phyloP scores from a whole-genome alignment of 2,113 vertebrate species.

The Cichladusa arquata region DNA sequence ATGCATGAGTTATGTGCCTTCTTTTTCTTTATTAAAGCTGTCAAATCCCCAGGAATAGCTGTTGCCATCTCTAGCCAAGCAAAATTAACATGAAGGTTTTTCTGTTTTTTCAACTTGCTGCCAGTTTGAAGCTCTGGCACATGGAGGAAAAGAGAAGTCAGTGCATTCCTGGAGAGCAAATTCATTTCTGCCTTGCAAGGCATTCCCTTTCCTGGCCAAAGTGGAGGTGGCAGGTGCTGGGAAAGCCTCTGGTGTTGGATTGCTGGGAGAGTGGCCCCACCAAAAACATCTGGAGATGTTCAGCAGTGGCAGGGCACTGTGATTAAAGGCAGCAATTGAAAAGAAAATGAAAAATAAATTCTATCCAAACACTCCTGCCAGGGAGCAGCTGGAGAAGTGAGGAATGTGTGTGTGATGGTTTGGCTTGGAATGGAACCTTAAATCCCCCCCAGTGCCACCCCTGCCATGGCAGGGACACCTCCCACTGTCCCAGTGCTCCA shows the following conservation, averaged over 20 bases:
- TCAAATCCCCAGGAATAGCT: neutral
- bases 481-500: neutral
- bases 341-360: neutral
- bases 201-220: neutral
- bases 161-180: neutral
- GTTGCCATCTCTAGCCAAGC: neutral
- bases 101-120: neutral
- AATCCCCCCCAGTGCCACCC: rapidly evolving
- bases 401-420: neutral
- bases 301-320: neutral
- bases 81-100: neutral
- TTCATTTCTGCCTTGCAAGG: neutral
- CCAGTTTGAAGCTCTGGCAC: neutral
- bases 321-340: neutral
- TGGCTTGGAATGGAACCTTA: neutral
- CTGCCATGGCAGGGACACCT: neutral
- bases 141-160: neutral
- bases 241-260: neutral
- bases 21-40: neutral
- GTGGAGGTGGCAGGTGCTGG: neutral
- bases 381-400: neutral
- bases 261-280: neutral
- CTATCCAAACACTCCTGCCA: neutral
- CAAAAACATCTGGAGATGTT: neutral
- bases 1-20: neutral